Evolutionary conservation across 2,113 vertebrate genomes (phyloP).

Genomic region (Motacilla alba): DNA sequence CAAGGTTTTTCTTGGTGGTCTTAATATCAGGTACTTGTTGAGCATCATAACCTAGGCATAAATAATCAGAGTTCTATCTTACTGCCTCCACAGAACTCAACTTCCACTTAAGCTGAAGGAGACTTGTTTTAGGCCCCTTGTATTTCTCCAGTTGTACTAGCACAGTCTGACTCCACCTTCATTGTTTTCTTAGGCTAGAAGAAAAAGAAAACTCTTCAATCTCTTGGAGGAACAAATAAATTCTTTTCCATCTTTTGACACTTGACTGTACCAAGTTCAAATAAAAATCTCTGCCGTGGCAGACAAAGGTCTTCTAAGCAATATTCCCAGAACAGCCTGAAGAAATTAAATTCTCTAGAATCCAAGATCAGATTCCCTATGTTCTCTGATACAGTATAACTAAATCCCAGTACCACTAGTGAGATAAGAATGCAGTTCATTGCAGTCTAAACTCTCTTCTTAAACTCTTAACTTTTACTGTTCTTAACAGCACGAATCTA

Average conservation of each 20-base stretch:
- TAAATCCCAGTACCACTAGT: background rate
- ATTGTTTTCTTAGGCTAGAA: background rate
- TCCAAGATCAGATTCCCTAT: background rate
- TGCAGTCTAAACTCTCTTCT: background rate
- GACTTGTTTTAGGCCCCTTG: background rate
- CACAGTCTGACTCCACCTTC: background rate
- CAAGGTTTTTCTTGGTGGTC: background rate
- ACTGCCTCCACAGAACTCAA: background rate
- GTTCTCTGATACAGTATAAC: background rate
- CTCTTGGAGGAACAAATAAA: background rate
- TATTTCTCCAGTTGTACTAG: background rate
- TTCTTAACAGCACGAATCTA: background rate
- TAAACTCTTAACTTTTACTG: background rate
- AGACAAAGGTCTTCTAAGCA: background rate
- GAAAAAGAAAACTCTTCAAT: slow-evolving; percentile 6
- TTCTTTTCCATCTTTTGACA: background rate
- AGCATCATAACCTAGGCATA: background rate
- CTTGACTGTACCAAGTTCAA: background rate
- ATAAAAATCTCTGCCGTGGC: background rate
- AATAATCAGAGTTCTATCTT: background rate
- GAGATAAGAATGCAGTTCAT: background rate
- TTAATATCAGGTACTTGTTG: background rate
- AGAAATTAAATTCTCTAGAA: background rate
- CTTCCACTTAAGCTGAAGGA: background rate
- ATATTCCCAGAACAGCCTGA: background rate